Evolutionary conservation across 2,888 invertebrate species (phyloP), one percentile per base, ranked within the genome.

Genomic region (Erebia epiphron): DNA sequence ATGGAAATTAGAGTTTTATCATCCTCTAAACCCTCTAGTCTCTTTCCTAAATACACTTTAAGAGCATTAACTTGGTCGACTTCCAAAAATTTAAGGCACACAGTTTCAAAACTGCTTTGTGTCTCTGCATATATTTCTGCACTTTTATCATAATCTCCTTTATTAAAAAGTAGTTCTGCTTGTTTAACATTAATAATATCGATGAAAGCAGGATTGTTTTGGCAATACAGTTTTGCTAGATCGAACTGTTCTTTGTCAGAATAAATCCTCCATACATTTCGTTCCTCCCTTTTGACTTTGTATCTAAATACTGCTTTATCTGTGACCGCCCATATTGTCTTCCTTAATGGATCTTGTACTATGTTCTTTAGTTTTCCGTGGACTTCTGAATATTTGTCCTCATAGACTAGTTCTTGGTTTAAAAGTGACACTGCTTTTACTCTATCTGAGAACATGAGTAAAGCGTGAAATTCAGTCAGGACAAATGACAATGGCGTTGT

Each of bases 1-100:
- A 99, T 97, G 0, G 98, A 98, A 64, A 97, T 96, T 81, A 98
- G 97, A 0, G 98, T 97, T 82, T 96, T 96, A 76, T 98, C 98
- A 78, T 95, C 95, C 1, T 94, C 89, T 14, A 98, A 85, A 43
- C 95, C 94, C 26, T 96, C 96, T 67, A 99, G 89, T 86, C 98
- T 98, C 86, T 95, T 96, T 68, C 95, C 94, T n/a, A 99, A 92
- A 83, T 98, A 99, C 13, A 96, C 95, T 89, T 98, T 98, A 65
- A 99, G 89, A 0, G 99, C 98, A 77, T 96, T 96, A 72, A 97
- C 96, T 83, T 98, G 95, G 70, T 96, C 95, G 0, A 96, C 94
- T 84, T 97, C 95, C 18, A 98, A 92, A 86, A 99, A 99, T 84
- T 98, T 98, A 13, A 99, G 92, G 68, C 98, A 97, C 52, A 99